A percentile compares a stretch with the other conserved stretches of the same genome.
Conservation (phyloP, 1,140 invertebrate genomes). For the Sminthurinus signatus region DNA sequence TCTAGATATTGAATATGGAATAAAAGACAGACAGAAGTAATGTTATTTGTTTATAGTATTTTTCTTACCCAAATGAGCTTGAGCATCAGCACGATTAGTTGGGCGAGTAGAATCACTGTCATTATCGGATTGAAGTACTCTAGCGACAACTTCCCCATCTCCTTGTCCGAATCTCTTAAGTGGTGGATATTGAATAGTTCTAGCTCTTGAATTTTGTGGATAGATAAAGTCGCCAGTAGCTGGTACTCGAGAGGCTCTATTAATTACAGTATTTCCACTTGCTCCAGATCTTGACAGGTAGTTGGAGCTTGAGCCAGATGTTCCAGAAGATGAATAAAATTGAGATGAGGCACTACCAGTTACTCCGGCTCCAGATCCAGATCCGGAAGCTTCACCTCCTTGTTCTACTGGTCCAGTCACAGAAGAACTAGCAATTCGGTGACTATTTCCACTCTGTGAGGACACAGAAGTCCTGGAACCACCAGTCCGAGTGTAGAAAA, state of each 20-base stretch:
- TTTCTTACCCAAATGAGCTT: conserved; percentile 20
- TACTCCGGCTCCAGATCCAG: too few species aligned
- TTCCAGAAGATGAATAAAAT: background rate
- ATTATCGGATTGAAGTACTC: conserved; percentile 34
- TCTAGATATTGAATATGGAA: too few species aligned
- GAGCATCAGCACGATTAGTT: conserved; percentile 3
- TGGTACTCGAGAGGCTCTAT: conserved; percentile 32
- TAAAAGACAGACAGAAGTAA: too few species aligned
- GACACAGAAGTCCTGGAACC: conserved; percentile 1
- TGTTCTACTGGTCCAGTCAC: background rate
- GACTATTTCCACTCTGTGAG: background rate
- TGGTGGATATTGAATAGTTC: conserved; percentile 33
- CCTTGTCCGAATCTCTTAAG: conserved; percentile 30
- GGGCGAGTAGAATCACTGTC: conserved; percentile 17
- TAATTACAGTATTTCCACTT: conserved; percentile 14
- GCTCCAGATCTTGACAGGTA: conserved; percentile 6
- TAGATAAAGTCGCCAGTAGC: conserved; percentile 24
- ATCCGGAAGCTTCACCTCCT: background rate
- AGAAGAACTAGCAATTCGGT: background rate
- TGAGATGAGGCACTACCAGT: conserved; percentile 12
- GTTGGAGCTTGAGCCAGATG: conserved; percentile 14
- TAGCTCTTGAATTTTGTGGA: conserved; percentile 9
- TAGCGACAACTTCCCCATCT: conserved; percentile 38
- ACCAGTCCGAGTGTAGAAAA: conserved; percentile 19
- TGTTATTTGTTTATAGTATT: too few species aligned